Conservation (phyloP, 2,797 vertebrate genomes). For the Cyprinella venusta region DNA sequence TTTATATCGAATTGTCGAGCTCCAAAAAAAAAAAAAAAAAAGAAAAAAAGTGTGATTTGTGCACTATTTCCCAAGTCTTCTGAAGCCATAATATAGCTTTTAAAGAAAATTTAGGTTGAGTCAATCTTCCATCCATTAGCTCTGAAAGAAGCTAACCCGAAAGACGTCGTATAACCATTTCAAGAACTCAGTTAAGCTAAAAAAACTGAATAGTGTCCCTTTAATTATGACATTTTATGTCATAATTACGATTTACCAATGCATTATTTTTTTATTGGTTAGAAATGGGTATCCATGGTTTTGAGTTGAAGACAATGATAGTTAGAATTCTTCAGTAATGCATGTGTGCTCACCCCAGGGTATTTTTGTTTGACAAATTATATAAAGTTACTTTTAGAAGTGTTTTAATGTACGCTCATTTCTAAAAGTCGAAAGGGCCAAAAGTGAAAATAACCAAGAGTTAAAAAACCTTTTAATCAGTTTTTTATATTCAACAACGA, state of each 20-base stretch:
- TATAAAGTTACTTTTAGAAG: background rate
- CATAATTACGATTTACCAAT: background rate
- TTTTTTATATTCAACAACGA: background rate
- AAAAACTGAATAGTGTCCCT: too few species aligned
- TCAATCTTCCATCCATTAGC: background rate
- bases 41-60: background rate
- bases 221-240: background rate
- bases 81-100: background rate
- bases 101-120: background rate
- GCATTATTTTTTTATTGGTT: background rate
- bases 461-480: background rate
- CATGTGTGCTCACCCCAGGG: background rate
- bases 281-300: background rate
- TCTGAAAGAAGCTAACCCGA: background rate
- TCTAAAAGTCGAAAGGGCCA: background rate
- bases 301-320: background rate
- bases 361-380: background rate
- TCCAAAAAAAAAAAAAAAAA: background rate
- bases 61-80: background rate
- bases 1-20: background rate
- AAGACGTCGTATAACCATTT: too few species aligned
- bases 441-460: background rate
- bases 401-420: background rate
- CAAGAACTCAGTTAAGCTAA: too few species aligned
- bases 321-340: background rate